These are phyloP conservation scores for Platalea minor DNA, from an alignment of 2,797 vertebrate species.

Conservation along the genomic window DNA sequence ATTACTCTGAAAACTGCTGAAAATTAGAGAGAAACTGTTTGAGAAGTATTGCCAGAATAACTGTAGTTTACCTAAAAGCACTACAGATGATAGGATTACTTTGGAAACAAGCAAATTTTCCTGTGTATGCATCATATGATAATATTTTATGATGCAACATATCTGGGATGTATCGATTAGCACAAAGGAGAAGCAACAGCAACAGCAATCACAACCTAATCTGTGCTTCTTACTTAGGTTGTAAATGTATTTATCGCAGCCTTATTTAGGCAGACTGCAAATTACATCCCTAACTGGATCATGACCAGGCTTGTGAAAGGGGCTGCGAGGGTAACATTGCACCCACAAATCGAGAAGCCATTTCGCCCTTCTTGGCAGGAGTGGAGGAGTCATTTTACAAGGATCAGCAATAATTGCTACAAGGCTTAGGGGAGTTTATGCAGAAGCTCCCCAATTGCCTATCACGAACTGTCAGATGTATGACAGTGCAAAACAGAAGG, in stretches of 20 bases:
- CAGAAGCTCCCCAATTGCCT: not conserved
- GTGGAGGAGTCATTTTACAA: not conserved
- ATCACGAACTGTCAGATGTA: not conserved
- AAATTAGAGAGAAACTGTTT: not conserved
- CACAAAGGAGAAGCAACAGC: not conserved
- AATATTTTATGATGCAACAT: not conserved
- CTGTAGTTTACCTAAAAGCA: not conserved
- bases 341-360: not conserved
- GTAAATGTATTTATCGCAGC: not conserved
- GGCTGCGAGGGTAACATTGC: not conserved
- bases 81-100: not conserved
- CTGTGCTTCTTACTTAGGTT: not conserved
- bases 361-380: not conserved
- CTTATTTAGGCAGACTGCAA: not conserved
- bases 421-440: not conserved
- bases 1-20: not conserved
- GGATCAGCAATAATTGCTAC: not conserved
- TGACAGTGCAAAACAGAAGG: not conserved
- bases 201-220: not conserved
- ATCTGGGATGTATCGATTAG: not conserved
- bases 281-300: not conserved
- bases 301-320: not conserved
- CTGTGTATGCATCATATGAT: not conserved
- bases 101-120: not conserved
- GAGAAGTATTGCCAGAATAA: not conserved